Conservation (phyloP, 2,113 vertebrate species). For the Psettodes erumei region DNA sequence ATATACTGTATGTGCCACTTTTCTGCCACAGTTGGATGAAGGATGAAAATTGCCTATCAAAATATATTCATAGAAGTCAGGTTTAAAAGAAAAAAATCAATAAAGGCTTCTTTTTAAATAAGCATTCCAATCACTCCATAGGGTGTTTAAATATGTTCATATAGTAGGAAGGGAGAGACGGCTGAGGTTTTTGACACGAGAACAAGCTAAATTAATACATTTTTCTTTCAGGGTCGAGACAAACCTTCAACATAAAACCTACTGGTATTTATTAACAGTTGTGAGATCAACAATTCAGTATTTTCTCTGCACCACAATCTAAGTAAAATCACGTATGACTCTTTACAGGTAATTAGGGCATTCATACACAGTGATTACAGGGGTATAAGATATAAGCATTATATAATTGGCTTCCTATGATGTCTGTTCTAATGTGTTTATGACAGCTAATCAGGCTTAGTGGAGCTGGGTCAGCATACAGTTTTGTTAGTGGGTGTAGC, state of each 20-base stretch:
- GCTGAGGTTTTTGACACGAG: not conserved
- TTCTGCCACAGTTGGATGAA: not conserved
- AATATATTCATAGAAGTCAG: not conserved
- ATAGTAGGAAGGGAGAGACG: not conserved
- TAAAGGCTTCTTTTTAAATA: not conserved
- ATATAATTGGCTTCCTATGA: conserved; percentile 73
- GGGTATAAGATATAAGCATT: conserved; percentile 58
- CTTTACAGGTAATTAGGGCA: conserved; percentile 34
- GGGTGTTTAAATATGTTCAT: not conserved
- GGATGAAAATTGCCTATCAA: not conserved
- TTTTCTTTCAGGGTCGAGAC: not conserved
- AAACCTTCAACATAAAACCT: not conserved
- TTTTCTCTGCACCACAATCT: not conserved
- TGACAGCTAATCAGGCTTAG: conserved; percentile 83
- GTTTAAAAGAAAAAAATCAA: too few relatives aligned
- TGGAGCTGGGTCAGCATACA: conserved; percentile 72
- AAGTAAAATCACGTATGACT: conserved; percentile 2
- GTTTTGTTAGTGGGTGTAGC: conserved; percentile 35
- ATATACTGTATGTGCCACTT: too few relatives aligned
- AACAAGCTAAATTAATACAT: not conserved
- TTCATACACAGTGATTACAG: conserved; percentile 10
- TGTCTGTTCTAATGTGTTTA: conserved; percentile 78
- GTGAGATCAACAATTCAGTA: not conserved
- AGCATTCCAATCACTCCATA: not conserved
- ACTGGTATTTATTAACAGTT: not conserved